Base-by-base conservation (phyloP, 2,888 invertebrate genomes). In the Tuberolachnus salignus region DNA sequence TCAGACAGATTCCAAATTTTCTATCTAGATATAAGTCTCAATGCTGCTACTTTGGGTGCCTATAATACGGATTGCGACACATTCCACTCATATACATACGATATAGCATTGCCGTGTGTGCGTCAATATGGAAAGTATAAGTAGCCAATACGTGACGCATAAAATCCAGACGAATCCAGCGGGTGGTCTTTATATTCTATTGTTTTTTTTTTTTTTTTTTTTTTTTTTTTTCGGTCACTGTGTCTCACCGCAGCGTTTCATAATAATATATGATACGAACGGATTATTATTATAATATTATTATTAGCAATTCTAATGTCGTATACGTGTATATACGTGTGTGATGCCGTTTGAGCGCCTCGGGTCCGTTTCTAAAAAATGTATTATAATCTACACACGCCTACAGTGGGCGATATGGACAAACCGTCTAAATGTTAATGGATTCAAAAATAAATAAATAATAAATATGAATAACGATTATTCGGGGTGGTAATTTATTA, bases 251-350 rank as follows among this genome's bases (percentile, higher is more conserved):
- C 34, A 34, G 3, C 44, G 57, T 57, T 57, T 55, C 55, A 66
- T 46, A 66, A 57, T 34, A 34, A 6, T 34, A 34, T 34, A 34
- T 19, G 42, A 9, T 6, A 59, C 10, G n/a, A 55, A 59, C 13
- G n/a, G 14, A 66, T 59, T n/a, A 57, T 34, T 34, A 34, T 34
- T 34, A 34, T 34, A 34, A 34, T 46, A 71, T 13, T 67, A 67
- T 26, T 59, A 78, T 78, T 78, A 78, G 67, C 75, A 78, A 66
- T 78, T 49, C 67, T 78, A 78, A 78, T 73, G 21, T 13, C 44
- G 42, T 55, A 46, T 46, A 13, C 46, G 46, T 13, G 13, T 53
- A 59, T 23, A 11, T 63, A 16, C 57, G 8, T 46, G 61, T 34
- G 34, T 34, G 34, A 34, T 6, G 34, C 34, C 23, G 26, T 71